Base-by-base conservation (phyloP, 2,113 vertebrate genomes). In the Periophthalmodon schlosseri region DNA sequence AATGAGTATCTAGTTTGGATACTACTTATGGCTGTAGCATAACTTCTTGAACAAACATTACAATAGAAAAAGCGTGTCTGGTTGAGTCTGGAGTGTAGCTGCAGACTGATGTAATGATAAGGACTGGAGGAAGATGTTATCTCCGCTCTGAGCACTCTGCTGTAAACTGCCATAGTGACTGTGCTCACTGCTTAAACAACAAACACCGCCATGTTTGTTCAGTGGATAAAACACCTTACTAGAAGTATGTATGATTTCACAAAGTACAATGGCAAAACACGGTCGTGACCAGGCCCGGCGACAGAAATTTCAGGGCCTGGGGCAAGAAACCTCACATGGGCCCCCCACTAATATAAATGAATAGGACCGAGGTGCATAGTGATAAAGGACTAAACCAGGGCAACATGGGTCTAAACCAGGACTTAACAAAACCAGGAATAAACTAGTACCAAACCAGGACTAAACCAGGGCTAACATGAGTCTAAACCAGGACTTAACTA, bases 101-200 rank as follows among this genome's bases (percentile, higher is more conserved):
- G 75, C 74, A 72, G 67, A 74, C 74, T 70, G 63, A 77, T 39
- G 9, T 74, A 79, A 85, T 83, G 90, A 91, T 90, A 86, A 89
- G 85, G 82, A 84, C 83, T 57, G 52, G 61, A 77, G 73, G 76
- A 73, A 88, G 87, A 91, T 89, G 79, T 69, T 87, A 91, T 90
- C 90, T 15, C 75, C 47, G 57, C 77, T 75, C 71, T 24, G 3
- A 81, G 78, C 82, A 57, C 80, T 74, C 74, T n/a, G 76, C 78
- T 46, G 44, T 75, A 69, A 81, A 87, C 80, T 79, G 74, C 70
- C 81, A 85, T 15, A 61, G 67, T 50, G 8, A n/a, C 44, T 68
- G n/a, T 49, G 14, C 58, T 61, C 46, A 4, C 70, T 24, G 13
- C 65, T 50, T 58, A 28, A 7, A 24, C 39, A 50, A 14, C 14